These are phyloP conservation scores for Calliopsis andreniformis DNA, from an alignment of 1,140 invertebrate species.

Conservation along the genomic window DNA sequence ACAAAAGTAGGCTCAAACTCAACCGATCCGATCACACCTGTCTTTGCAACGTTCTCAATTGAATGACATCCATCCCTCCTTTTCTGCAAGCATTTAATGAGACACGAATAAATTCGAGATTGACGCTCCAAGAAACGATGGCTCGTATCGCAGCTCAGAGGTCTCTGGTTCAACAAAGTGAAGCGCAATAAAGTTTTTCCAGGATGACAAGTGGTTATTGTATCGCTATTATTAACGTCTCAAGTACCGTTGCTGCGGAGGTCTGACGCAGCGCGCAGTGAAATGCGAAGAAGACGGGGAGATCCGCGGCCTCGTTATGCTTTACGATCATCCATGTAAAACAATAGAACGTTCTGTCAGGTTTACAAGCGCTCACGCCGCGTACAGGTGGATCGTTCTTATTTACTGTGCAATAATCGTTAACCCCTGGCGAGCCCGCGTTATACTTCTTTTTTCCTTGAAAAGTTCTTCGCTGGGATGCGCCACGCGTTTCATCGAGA, in stretches of 20 bases:
- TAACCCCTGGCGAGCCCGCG: slow-evolving; percentile 61
- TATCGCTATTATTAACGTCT: background rate
- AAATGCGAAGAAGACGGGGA: slow-evolving; percentile 2
- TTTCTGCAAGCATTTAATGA: no score
- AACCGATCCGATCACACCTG: no score
- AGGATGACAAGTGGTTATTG: background rate
- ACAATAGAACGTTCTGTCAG: slow-evolving; percentile 31
- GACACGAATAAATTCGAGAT: no score
- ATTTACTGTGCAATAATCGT: slow-evolving; percentile 77
- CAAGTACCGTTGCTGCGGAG: background rate
- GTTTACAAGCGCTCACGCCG: slow-evolving; percentile 3
- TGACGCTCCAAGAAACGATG: no score
- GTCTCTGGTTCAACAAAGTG: background rate
- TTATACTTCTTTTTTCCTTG: background rate
- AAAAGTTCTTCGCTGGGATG: background rate
- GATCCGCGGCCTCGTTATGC: slow-evolving; percentile 31
- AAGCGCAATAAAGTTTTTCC: background rate
- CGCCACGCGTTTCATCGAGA: background rate
- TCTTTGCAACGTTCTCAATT: no score
- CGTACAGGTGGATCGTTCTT: slow-evolving; percentile 71
- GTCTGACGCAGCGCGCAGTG: background rate
- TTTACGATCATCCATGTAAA: slow-evolving; percentile 35
- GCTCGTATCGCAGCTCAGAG: no score
- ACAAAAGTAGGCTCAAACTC: no score
- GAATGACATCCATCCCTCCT: no score